Conservation (phyloP, 37 sponge, comb jelly and placozoan genomes). For the Tethya wilhelma region DNA sequence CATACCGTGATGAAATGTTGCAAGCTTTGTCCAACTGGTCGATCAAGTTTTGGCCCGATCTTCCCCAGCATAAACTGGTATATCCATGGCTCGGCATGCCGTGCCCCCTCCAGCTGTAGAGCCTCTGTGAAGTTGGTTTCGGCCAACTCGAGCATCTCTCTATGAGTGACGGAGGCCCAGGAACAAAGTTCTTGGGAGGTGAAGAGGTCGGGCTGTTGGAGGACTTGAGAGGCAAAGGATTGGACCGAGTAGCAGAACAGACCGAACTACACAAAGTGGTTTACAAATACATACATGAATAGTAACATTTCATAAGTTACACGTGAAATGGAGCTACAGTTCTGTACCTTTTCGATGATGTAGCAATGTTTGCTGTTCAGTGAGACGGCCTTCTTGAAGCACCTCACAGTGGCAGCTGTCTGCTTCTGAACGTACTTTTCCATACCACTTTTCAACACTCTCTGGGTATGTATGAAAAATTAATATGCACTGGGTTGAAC, state of each 20-base stretch:
- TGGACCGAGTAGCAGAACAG: conserved; percentile 69
- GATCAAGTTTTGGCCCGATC: conserved; percentile 26
- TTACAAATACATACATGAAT: background rate
- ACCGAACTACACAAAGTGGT: conserved; percentile 54
- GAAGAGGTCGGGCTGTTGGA: conserved; percentile 25
- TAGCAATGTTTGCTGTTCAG: conserved; percentile 56
- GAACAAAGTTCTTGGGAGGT: background rate
- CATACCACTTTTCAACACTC: conserved; percentile 47
- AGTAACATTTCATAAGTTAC: background rate
- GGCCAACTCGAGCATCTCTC: conserved; percentile 26
- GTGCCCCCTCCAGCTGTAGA: conserved; percentile 25
- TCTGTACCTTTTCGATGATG: conserved; percentile 64
- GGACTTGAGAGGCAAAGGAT: conserved; percentile 62
- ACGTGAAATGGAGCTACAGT: background rate
- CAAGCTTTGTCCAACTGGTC: conserved; percentile 6
- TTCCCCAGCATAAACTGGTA: conserved; percentile 65
- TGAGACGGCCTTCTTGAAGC: conserved; percentile 66
- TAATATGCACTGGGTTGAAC: background rate
- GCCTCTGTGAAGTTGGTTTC: conserved; percentile 45
- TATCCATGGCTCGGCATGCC: conserved; percentile 59
- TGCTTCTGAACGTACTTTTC: conserved; percentile 52
- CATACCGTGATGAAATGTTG: conserved; percentile 42
- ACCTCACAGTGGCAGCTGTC: conserved; percentile 22
- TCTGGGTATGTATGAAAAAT: background rate
- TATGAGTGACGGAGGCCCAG: conserved; percentile 27